These are phyloP conservation scores for Heliornis fulica DNA, from an alignment of 2,113 vertebrate species.

Conservation along the genomic window DNA sequence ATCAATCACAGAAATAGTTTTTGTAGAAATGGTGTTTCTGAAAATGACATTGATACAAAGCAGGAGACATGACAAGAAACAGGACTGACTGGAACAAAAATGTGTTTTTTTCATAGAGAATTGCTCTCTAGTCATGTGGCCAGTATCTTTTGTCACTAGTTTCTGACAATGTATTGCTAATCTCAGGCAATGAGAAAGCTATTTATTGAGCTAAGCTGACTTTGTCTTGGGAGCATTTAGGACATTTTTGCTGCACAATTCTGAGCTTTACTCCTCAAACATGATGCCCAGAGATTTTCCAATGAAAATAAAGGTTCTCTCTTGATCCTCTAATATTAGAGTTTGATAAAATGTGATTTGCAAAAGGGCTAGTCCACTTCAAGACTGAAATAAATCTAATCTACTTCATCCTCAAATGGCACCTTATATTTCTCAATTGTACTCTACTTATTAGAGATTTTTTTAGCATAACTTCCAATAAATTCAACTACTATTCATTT, in stretches of 20 bases:
- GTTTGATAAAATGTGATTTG: background rate
- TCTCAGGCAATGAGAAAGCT: background rate
- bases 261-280: background rate
- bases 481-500: background rate
- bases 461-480: background rate
- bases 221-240: background rate
- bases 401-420: background rate
- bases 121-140: background rate
- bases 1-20: background rate
- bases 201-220: background rate
- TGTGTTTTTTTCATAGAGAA: background rate
- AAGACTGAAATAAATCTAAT: background rate
- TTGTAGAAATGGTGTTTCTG: background rate
- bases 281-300: background rate
- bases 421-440: background rate
- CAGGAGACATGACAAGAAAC: background rate
- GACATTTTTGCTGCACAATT: background rate
- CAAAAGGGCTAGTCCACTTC: background rate
- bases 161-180: background rate
- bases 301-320: background rate
- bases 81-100: background rate
- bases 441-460: background rate
- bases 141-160: background rate
- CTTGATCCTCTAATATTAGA: background rate
- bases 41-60: background rate